Evolutionary conservation across 1,140 invertebrate genomes (phyloP).

Genomic region (Phymorhynchus buccinoides): DNA sequence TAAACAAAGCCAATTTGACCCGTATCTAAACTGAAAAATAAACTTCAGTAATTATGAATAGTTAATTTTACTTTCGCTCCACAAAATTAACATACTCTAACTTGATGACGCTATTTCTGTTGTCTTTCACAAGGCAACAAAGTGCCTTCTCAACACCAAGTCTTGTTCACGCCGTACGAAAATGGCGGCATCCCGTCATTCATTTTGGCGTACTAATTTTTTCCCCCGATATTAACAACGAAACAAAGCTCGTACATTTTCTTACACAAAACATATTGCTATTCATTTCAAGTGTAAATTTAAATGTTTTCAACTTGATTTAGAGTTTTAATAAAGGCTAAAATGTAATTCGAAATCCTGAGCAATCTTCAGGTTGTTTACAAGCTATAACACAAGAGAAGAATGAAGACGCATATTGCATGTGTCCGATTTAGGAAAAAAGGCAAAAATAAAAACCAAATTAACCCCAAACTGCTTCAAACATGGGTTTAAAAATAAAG

Average conservation of each 20-base stretch:
- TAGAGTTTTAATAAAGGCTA: background rate
- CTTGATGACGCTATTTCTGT: background rate
- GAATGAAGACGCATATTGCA: constrained; percentile 5
- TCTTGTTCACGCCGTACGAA: background rate
- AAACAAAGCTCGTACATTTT: background rate
- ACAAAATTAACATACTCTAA: background rate
- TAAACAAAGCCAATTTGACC: background rate
- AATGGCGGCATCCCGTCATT: constrained; percentile 14
- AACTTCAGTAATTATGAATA: background rate
- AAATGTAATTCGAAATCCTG: background rate
- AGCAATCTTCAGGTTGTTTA: background rate
- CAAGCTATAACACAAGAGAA: background rate
- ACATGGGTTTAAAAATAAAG: constrained; percentile 42
- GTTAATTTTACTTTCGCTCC: background rate
- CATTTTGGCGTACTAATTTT: background rate
- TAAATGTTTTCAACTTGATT: background rate
- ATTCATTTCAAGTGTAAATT: background rate
- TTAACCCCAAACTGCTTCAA: background rate
- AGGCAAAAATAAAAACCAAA: constrained; percentile 1
- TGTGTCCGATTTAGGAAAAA: background rate
- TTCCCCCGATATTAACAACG: background rate
- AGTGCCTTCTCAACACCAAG: background rate
- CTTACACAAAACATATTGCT: background rate
- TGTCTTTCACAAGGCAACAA: constrained; percentile 3
- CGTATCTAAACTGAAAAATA: background rate